Conservation (phyloP, 2,888 invertebrate genomes). For the Caprella mutica region DNA sequence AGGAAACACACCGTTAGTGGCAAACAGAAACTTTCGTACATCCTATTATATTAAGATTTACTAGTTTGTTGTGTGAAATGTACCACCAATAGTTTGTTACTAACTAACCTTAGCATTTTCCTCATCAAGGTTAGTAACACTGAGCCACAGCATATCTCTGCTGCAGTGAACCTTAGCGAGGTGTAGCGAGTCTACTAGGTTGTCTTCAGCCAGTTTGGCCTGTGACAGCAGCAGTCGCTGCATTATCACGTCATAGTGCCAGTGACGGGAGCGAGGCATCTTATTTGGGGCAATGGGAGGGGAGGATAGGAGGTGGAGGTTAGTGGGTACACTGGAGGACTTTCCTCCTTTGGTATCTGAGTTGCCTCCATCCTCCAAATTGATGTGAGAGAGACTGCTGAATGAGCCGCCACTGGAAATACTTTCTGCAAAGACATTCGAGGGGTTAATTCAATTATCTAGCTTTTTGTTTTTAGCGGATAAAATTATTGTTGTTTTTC, state of each 20-base stretch:
- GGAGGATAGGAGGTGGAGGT: slow-evolving; percentile 23
- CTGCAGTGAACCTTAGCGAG: slow-evolving; percentile 55
- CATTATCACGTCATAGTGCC: slow-evolving; percentile 57
- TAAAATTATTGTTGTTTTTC: not conserved
- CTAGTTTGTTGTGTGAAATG: too few species aligned
- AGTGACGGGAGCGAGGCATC: too few species aligned
- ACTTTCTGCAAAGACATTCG: too few species aligned
- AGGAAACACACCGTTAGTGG: too few species aligned
- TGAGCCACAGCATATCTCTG: slow-evolving; percentile 3
- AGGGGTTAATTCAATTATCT: not conserved
- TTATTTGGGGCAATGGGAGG: slow-evolving; percentile 12
- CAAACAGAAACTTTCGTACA: too few species aligned
- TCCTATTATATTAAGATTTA: too few species aligned
- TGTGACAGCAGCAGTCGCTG: slow-evolving; percentile 50
- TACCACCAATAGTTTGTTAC: too few species aligned
- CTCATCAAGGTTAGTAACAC: too few species aligned
- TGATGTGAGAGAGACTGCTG: too few species aligned
- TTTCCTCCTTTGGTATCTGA: slow-evolving; percentile 52
- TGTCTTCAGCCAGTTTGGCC: slow-evolving; percentile 47
- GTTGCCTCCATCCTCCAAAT: slow-evolving; percentile 48
- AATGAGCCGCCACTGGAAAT: too few species aligned
- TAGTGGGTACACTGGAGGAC: slow-evolving; percentile 48
- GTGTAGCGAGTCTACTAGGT: slow-evolving; percentile 52
- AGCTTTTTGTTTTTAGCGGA: not conserved
- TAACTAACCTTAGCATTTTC: too few species aligned